Base-by-base conservation (phyloP, 1,140 invertebrate genomes). In the Musca domestica region DNA sequence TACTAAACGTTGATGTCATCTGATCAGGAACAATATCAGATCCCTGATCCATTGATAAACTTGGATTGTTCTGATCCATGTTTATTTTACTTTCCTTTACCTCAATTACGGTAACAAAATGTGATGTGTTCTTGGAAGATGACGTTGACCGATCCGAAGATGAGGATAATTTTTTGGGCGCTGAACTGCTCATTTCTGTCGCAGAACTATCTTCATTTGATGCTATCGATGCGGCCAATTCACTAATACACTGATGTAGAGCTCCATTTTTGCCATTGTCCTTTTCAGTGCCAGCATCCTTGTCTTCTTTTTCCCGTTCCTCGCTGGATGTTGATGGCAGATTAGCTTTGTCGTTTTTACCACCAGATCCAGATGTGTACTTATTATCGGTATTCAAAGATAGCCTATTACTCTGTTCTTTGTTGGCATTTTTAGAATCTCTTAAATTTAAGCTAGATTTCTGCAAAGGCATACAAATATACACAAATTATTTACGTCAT, bases 41-140 rank as follows among this genome's bases (percentile, higher is more conserved):
- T 56, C 47, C 64, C 20, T 49, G 27, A 14, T 68, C 58, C 17
- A 64, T n/a, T 23, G 51, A 52, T 51, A 56, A 27, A 12, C 27
- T 41, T 14, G 56, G 34, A 61, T 19, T 41, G 41, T 61, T 30
- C 17, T 41, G 56, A 34, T 69, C 64, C 41, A 52, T 63, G 14
- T 49, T 63, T 25, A 72, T 74, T 75, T 85, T 82, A 77, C 72
- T 72, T 69, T 81, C 87, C 82, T 92, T 93, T 2, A 95, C 92
- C 87, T 94, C 91, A 71, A 95, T 95, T 58, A 95, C 93, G 67
- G 93, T 95, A 69, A 95, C 88, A 84, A 93, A 95, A 83, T 92
- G 91, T 80, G 90, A 88, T 77, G 85, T 87, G 84, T 75, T 83
- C 70, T 86, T 83, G 67, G 71, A 69, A 70, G 72, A 14, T 48